Evolutionary conservation across 2,113 vertebrate species (phyloP).

Genomic region (Pollachius pollachius): DNA sequence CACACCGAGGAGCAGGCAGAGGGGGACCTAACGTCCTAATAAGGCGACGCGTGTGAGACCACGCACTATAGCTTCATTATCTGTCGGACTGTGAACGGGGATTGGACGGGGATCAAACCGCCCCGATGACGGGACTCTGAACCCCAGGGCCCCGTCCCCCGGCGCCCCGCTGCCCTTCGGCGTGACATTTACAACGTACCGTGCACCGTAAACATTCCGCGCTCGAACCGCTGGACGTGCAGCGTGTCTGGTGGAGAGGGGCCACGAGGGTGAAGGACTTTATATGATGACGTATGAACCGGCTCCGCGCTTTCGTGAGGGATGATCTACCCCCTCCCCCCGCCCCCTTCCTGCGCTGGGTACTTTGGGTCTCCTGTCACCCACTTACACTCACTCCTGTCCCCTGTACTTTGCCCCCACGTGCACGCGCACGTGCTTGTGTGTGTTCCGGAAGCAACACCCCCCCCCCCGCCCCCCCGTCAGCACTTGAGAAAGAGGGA

Average conservation of each 20-base stretch:
- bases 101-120: constrained; percentile 60
- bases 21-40: no score
- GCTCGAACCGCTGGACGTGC: no score
- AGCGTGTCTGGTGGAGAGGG: constrained; percentile 44
- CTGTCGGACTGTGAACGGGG: constrained; percentile 64
- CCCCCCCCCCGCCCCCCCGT: no score
- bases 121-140: constrained; percentile 63
- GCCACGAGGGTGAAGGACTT: constrained; percentile 38
- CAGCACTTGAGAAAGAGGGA: constrained; percentile 1
- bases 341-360: no score
- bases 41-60: neutral
- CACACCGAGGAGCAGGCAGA: no score
- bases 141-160: constrained; percentile 61
- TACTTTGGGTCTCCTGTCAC: neutral
- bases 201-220: constrained; percentile 54
- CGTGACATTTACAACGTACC: constrained; percentile 70
- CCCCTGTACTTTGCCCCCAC: neutral
- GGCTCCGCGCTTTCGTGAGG: no score
- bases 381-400: neutral
- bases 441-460: no score
- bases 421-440: no score
- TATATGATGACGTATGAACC: neutral
- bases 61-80: constrained; percentile 31
- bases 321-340: no score
- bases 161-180: constrained; percentile 56